Percentiles rank a stretch among this genome's conserved stretches.
Conservation (phyloP, 1,140 invertebrate genomes). For the Acromyrmex echinatior region DNA sequence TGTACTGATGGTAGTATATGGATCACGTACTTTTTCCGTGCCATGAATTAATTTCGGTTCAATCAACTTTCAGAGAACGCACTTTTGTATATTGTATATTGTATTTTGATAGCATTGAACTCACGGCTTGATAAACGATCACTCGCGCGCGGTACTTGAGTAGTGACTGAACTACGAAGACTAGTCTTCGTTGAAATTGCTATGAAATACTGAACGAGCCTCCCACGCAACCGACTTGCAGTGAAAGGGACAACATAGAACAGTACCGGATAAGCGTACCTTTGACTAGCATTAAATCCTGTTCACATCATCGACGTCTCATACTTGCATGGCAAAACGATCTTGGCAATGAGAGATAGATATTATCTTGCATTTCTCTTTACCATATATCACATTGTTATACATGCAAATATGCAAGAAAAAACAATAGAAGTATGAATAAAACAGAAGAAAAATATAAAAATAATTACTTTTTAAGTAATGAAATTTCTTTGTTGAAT, state of each 20-base stretch:
- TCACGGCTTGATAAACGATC: constrained; percentile 7
- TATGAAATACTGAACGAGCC: constrained; percentile 77
- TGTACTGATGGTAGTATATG: not conserved
- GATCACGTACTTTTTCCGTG: not conserved
- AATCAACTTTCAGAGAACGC: not conserved
- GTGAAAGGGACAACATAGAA: constrained; percentile 81
- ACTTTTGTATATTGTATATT: not conserved
- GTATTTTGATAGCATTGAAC: not conserved
- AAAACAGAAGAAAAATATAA: not conserved
- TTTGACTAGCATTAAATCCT: constrained; percentile 63
- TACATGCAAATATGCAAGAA: too few species aligned
- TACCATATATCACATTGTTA: not conserved
- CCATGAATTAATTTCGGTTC: not conserved
- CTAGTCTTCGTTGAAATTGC: constrained; percentile 80
- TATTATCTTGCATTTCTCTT: not conserved
- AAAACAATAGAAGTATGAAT: not conserved
- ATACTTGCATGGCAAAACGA: constrained; percentile 43
- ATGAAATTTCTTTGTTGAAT: not conserved
- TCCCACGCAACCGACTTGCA: constrained; percentile 80
- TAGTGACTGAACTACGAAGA: constrained; percentile 73
- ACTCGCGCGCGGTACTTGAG: constrained; percentile 54
- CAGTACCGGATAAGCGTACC: constrained; percentile 75
- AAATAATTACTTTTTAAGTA: not conserved
- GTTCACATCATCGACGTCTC: constrained; percentile 56
- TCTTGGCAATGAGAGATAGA: constrained; percentile 41